Base-by-base conservation (phyloP, 2,888 invertebrate genomes). In the Nemoura dubitans region DNA sequence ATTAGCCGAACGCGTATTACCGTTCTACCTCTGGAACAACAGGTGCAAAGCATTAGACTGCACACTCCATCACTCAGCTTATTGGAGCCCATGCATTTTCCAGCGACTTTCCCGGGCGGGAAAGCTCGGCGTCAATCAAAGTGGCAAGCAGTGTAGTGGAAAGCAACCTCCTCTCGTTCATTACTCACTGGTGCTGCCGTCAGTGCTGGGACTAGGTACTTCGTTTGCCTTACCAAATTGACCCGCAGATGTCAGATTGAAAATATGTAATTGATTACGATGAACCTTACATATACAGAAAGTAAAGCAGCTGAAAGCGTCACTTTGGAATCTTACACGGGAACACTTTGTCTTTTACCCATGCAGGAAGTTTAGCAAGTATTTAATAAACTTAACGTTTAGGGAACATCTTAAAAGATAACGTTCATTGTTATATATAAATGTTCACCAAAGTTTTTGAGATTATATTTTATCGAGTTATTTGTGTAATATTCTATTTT, bases 221-320 rank as follows among this genome's bases (percentile, higher is more conserved):
- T 59, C 59, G 59, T 59, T 59, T 21, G 1, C 21, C 14, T 59
- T 59, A 59, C 59, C 59, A 59, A 59, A 59, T 59, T 59, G 59
- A 59, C 59, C 14, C 59, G 59, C 59, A n/a, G 36, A 3, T 59
- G 59, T 59, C 59, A 59, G 59, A 21, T 59, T 59, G 59, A 3
- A 59, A 59, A 59, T 59, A 59, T 59, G 59, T 59, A 59, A 59
- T 59, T 59, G 59, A 59, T 59, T 59, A 59, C 59, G 59, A 21
- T n/a, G 16, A 21, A 59, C 21, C 14, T 16, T 1, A 7, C 59
- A 7, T 59, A 3, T 14, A 3, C 14, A 10, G 10, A 36, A 36
- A 36, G 36, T 36, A 14, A 59, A 59, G 16, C 59, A 59, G 21
- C 59, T 59, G 59, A 59, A 16, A 59, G 14, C 59, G 10, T 59